Evolutionary conservation across 2,113 vertebrate species (phyloP).

Genomic region (Carollia perspicillata): DNA sequence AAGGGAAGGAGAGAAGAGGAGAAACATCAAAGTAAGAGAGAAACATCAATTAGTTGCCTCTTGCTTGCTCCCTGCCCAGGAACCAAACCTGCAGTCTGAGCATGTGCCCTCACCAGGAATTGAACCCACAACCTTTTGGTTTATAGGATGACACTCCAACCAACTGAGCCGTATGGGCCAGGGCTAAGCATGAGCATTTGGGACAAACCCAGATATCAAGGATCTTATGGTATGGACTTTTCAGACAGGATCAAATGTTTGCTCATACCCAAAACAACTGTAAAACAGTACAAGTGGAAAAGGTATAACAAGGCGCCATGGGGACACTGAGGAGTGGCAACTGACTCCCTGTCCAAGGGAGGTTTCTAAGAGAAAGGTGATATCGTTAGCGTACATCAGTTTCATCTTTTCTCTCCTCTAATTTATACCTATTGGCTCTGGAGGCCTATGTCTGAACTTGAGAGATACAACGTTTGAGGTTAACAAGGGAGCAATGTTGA

Average conservation of each 20-base stretch:
- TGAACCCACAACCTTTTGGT: too few relatives aligned
- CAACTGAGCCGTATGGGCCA: too few relatives aligned
- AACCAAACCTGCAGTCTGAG: too few relatives aligned
- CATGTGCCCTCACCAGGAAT: too few relatives aligned
- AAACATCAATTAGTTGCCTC: too few relatives aligned
- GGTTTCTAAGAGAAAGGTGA: background rate
- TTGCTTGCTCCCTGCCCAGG: too few relatives aligned
- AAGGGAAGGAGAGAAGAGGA: too few relatives aligned
- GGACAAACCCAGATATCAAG: background rate
- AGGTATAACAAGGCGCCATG: accelerated
- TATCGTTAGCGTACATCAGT: background rate
- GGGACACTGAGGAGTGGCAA: accelerated
- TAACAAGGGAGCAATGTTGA: background rate
- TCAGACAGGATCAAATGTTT: background rate
- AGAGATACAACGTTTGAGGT: background rate
- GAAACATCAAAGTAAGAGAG: too few relatives aligned
- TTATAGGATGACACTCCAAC: too few relatives aligned
- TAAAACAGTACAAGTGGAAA: background rate
- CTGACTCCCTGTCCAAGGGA: background rate
- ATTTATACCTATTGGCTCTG: background rate
- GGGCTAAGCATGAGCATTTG: background rate
- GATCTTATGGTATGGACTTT: background rate
- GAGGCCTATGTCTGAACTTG: background rate
- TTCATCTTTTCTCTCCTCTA: background rate
- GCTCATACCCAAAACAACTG: background rate